Percentiles rank a stretch among this genome's conserved stretches.
These are phyloP conservation scores for Trilocha varians DNA, from an alignment of 2,888 invertebrate species.

Conservation along the genomic window DNA sequence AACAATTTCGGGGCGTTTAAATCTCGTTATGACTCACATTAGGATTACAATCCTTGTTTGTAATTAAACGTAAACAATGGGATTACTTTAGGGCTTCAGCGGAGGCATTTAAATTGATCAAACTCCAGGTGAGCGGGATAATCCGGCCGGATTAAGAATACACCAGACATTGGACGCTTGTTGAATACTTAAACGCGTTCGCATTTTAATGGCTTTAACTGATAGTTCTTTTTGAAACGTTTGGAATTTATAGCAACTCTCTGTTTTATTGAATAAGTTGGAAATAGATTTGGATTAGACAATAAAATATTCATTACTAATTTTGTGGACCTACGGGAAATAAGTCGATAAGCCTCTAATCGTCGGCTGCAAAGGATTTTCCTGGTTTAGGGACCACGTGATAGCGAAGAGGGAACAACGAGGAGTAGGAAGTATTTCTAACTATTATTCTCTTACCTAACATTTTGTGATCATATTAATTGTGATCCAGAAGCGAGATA, in stretches of 20 bases:
- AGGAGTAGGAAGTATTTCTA: no score
- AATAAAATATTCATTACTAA: no score
- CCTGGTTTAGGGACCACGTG: no score
- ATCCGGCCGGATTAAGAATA: slow-evolving; percentile 31
- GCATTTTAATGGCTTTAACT: slow-evolving; percentile 13
- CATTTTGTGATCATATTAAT: no score
- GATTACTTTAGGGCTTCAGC: slow-evolving; percentile 34
- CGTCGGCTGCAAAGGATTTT: no score
- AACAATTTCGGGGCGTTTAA: slow-evolving; percentile 1
- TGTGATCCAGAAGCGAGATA: no score
- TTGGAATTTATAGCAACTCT: neutral
- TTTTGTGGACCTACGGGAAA: no score
- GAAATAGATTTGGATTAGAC: no score
- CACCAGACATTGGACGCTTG: slow-evolving; percentile 21
- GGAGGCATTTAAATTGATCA: slow-evolving; percentile 41
- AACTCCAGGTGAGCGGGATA: slow-evolving; percentile 38
- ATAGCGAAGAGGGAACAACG: no score
- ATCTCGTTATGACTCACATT: slow-evolving; percentile 19
- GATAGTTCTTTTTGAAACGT: neutral
- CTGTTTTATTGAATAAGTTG: no score
- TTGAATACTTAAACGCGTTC: slow-evolving; percentile 21
- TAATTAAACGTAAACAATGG: slow-evolving; percentile 41
- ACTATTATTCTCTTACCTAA: no score
- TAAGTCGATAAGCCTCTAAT: no score
- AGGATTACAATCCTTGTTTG: slow-evolving; percentile 18